Percentiles rank a stretch among this genome's conserved stretches.
Evolutionary conservation across 1,140 invertebrate genomes (phyloP).

Genomic region (Apis cerana): DNA sequence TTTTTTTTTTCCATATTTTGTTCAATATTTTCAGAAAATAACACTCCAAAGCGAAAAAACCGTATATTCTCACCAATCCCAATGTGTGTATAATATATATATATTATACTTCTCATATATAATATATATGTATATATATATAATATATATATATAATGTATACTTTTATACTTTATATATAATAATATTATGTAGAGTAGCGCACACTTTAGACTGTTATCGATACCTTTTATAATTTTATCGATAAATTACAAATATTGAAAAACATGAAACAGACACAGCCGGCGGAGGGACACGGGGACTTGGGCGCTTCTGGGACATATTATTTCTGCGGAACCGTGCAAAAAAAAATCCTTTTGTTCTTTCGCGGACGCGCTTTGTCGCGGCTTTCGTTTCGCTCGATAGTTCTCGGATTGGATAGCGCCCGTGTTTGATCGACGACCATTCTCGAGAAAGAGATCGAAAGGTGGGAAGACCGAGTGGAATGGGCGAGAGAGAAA

Average conservation of each 20-base stretch:
- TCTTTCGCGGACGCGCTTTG: conserved; percentile 34
- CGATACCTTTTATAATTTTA: conserved; percentile 80
- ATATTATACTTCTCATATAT: conserved; percentile 79
- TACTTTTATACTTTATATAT: conserved; percentile 80
- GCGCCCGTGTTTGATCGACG: conserved; percentile 16
- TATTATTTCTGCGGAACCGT: conserved; percentile 49
- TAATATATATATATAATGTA: conserved; percentile 79
- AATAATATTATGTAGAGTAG: conserved; percentile 81
- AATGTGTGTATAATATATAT: conserved; percentile 80
- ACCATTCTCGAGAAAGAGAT: neutral
- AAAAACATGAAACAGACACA: conserved; percentile 82
- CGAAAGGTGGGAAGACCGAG: conserved; percentile 4
- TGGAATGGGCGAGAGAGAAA: neutral
- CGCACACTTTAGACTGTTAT: conserved; percentile 81
- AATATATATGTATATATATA: conserved; percentile 79
- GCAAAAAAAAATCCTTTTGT: conserved; percentile 49
- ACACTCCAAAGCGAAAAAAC: conserved; percentile 83
- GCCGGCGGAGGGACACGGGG: conserved; percentile 69
- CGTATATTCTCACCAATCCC: conserved; percentile 80
- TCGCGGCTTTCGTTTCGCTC: conserved; percentile 41
- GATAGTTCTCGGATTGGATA: neutral
- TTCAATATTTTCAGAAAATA: conserved; percentile 83
- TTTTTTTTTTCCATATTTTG: conserved; percentile 81
- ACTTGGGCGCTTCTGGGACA: conserved; percentile 59
- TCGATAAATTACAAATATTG: conserved; percentile 82